Conservation (phyloP, 2,888 invertebrate genomes). For the Dioctria rufipes region DNA sequence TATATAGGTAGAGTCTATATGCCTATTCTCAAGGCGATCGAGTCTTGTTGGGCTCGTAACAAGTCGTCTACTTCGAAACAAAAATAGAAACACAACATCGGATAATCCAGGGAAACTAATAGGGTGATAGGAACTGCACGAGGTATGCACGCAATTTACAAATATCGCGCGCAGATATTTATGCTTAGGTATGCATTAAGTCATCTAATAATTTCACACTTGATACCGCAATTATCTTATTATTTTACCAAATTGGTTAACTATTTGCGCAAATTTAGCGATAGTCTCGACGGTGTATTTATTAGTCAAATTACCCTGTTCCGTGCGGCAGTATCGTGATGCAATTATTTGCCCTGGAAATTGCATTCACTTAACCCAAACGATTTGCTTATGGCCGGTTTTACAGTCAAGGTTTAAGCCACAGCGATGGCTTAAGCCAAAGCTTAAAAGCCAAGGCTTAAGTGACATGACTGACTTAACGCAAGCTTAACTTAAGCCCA, state of each 20-base stretch:
- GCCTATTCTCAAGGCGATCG: too few species aligned
- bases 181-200: conserved; percentile 22
- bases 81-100: too few species aligned
- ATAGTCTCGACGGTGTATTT: background rate
- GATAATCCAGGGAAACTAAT: background rate
- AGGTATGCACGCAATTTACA: conserved; percentile 29
- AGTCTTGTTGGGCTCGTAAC: background rate
- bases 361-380: too few species aligned
- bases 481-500: too few species aligned
- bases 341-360: background rate
- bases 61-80: background rate
- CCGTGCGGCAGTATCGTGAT: background rate
- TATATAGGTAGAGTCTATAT: too few species aligned
- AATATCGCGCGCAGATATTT: conserved; percentile 39
- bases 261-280: conserved; percentile 25
- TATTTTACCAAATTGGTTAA: conserved; percentile 42
- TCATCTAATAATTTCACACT: conserved; percentile 51
- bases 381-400: too few species aligned
- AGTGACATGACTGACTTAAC: too few species aligned
- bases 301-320: conserved; percentile 18
- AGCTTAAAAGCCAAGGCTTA: too few species aligned
- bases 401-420: too few species aligned
- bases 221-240: conserved; percentile 44
- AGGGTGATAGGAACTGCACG: background rate
- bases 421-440: too few species aligned